Conservation (phyloP, 2,113 vertebrate genomes). For the Tamias sibiricus region DNA sequence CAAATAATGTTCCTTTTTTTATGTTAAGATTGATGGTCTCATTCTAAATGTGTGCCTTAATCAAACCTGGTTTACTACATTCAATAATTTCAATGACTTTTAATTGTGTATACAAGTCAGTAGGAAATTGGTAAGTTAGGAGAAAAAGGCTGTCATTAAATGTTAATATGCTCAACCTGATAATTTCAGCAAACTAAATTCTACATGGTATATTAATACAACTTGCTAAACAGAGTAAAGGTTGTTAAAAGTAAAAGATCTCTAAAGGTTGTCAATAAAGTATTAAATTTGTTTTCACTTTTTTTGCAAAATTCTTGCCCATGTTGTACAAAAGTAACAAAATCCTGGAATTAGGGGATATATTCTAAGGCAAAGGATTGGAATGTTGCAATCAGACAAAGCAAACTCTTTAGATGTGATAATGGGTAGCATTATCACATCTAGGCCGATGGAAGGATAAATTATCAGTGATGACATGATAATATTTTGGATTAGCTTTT, state of each 20-base stretch:
- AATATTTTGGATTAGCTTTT: background rate
- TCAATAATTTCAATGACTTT: slow-evolving; percentile 44
- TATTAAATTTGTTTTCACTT: background rate
- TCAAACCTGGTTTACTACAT: background rate
- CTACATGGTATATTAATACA: background rate
- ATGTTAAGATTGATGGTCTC: background rate
- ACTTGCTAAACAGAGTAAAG: background rate
- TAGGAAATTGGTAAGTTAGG: slow-evolving; percentile 26
- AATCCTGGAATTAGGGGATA: background rate
- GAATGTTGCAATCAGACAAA: background rate
- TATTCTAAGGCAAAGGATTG: background rate
- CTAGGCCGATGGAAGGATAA: background rate
- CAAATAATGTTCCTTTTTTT: slow-evolving; percentile 11
- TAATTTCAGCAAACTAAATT: slow-evolving; percentile 20
- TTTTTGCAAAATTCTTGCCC: background rate
- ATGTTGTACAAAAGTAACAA: background rate
- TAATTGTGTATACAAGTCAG: slow-evolving; percentile 23
- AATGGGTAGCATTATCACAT: background rate
- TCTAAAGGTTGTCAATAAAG: background rate
- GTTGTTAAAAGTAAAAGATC: background rate
- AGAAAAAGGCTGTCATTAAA: background rate
- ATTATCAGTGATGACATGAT: background rate
- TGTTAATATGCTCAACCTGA: background rate
- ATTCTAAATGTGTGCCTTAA: background rate
- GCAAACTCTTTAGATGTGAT: background rate